These are phyloP conservation scores for Saxidomus purpurata DNA, from an alignment of 1,140 invertebrate species.

Conservation along the genomic window DNA sequence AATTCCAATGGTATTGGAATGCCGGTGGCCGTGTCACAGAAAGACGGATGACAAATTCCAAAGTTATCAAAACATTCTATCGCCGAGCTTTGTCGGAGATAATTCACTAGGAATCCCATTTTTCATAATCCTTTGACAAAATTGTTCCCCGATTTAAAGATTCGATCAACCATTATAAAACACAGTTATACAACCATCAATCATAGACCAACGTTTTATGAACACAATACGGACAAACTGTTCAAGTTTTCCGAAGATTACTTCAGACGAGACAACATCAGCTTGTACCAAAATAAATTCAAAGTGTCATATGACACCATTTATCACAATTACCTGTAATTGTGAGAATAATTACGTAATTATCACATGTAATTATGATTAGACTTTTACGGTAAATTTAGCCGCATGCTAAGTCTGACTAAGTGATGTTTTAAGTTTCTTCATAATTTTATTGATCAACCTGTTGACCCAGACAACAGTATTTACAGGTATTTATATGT, in stretches of 20 bases:
- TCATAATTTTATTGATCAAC: no score
- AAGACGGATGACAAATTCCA: slow-evolving; percentile 30
- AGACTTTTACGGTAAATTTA: neutral
- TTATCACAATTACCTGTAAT: neutral
- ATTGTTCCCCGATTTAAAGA: neutral
- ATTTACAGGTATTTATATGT: no score
- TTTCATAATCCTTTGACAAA: slow-evolving; percentile 9
- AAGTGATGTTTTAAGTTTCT: neutral
- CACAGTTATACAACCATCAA: neutral
- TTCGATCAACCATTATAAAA: slow-evolving; percentile 6
- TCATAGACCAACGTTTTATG: neutral
- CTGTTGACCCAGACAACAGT: no score
- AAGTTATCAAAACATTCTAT: neutral
- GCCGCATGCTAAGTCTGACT: neutral
- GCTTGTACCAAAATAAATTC: neutral
- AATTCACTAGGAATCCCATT: neutral
- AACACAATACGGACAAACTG: neutral
- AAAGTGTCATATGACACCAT: neutral
- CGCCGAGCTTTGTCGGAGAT: neutral
- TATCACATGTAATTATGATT: slow-evolving; percentile 10
- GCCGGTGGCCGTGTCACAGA: neutral
- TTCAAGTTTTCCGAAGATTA: no score
- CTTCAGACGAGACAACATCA: neutral
- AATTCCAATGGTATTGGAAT: no score
- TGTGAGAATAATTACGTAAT: neutral